These are phyloP conservation scores for Dryadula phaetusa DNA, from an alignment of 2,888 invertebrate species.

Conservation along the genomic window DNA sequence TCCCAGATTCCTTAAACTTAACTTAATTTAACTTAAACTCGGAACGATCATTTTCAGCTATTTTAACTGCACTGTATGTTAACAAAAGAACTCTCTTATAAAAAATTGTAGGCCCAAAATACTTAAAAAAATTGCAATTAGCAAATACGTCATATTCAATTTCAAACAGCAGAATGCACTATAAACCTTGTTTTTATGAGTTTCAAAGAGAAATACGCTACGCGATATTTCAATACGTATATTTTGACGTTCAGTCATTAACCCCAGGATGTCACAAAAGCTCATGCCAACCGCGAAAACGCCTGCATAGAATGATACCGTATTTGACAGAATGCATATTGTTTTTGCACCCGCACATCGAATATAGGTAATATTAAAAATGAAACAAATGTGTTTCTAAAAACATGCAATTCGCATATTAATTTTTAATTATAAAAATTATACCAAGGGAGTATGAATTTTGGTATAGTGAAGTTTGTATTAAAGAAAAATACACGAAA, in stretches of 20 bases:
- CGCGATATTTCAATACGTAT: slow-evolving; percentile 11
- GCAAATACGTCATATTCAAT: neutral
- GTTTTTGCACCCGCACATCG: neutral
- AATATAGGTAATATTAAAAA: neutral
- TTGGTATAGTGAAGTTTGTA: too few relatives aligned
- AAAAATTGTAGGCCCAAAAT: neutral
- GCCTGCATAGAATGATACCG: slow-evolving; percentile 7
- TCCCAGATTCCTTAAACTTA: too few relatives aligned
- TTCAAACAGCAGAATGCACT: neutral
- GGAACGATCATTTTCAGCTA: too few relatives aligned
- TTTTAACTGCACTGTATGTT: too few relatives aligned
- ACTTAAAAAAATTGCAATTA: neutral
- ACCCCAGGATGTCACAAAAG: slow-evolving; percentile 11
- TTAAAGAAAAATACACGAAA: too few relatives aligned
- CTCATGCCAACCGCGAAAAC: slow-evolving; percentile 14
- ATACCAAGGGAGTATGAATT: too few relatives aligned
- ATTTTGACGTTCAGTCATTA: slow-evolving; percentile 18
- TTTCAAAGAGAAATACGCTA: neutral
- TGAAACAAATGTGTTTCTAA: too few relatives aligned
- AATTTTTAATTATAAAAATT: too few relatives aligned
- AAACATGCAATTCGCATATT: too few relatives aligned
- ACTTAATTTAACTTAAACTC: too few relatives aligned
- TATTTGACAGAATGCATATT: slow-evolving; percentile 1
- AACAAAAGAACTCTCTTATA: too few relatives aligned
- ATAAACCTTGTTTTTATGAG: neutral